Evolutionary conservation across 2,888 invertebrate genomes (phyloP).

Genomic region (Xanthorhoe spadicearia): DNA sequence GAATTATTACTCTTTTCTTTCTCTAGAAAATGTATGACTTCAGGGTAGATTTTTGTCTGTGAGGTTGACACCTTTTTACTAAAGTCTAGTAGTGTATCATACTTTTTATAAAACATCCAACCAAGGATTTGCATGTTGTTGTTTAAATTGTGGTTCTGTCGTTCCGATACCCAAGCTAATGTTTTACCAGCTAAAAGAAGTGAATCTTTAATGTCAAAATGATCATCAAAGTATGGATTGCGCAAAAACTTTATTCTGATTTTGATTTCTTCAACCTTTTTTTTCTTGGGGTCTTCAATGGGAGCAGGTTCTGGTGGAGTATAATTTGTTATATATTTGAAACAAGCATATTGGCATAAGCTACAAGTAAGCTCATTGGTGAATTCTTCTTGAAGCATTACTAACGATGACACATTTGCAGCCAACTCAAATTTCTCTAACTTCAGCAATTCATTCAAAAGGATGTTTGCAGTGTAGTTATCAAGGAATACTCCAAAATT

Average conservation of each 20-base stretch:
- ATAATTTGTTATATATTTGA: constrained; percentile 85
- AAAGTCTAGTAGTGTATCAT: constrained; percentile 71
- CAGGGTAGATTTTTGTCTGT: constrained; percentile 60
- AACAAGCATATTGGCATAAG: constrained; percentile 90
- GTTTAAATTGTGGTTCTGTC: constrained; percentile 76
- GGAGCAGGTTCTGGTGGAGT: constrained; percentile 50
- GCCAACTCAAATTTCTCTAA: constrained; percentile 88
- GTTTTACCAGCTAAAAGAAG: constrained; percentile 93
- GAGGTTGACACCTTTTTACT: constrained; percentile 57
- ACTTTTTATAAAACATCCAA: constrained; percentile 87
- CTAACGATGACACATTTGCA: constrained; percentile 89
- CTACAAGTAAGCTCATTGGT: constrained; percentile 88
- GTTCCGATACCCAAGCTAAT: constrained; percentile 86
- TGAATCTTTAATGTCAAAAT: constrained; percentile 92
- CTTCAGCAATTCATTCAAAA: constrained; percentile 91
- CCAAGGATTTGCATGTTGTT: constrained; percentile 87
- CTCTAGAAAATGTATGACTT: constrained; percentile 63
- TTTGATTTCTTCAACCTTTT: constrained; percentile 87
- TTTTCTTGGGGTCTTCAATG: constrained; percentile 56
- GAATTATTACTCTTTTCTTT: constrained; percentile 53
- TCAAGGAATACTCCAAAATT: constrained; percentile 97
- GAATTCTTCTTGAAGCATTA: constrained; percentile 96
- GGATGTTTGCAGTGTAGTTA: constrained; percentile 89
- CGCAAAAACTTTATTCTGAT: constrained; percentile 91
- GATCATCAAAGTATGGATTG: constrained; percentile 94